Conservation (phyloP, 2,888 invertebrate species). For the Brachyopa scutellaris region DNA sequence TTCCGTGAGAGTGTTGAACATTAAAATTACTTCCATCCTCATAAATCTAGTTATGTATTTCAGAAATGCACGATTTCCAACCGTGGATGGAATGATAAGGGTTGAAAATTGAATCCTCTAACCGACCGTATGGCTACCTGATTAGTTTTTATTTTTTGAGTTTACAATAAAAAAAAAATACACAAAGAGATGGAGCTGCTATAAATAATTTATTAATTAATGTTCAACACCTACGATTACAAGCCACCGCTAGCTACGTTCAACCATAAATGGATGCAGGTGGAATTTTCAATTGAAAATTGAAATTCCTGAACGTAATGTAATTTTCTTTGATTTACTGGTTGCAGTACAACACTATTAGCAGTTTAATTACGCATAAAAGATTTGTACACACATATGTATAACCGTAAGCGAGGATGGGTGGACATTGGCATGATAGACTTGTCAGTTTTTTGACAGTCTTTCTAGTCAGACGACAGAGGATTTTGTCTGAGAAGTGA, state of each 20-base stretch:
- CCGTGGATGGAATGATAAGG: not conserved
- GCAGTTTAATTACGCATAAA: constrained; percentile 10
- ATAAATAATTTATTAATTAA: constrained; percentile 19
- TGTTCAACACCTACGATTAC: constrained; percentile 5
- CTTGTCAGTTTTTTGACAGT: constrained; percentile 2
- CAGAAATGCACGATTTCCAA: not conserved
- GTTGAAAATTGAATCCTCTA: not conserved
- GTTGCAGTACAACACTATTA: too few species aligned
- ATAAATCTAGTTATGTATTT: not conserved
- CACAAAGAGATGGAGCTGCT: not conserved
- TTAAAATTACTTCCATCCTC: not conserved
- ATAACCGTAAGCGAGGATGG: not conserved
- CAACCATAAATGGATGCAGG: constrained; percentile 6
- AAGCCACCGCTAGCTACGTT: not conserved
- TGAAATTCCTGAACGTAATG: constrained; percentile 37
- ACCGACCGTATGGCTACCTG: too few species aligned
- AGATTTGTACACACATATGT: too few species aligned
- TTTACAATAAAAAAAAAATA: too few species aligned
- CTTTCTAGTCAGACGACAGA: not conserved
- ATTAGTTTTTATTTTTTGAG: too few species aligned
- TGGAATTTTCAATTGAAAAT: constrained; percentile 27
- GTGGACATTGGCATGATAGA: not conserved
- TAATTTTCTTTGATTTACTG: constrained; percentile 14
- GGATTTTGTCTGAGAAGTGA: not conserved
- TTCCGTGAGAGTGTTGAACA: not conserved